Percentiles rank a stretch among this genome's conserved stretches.
phyloP scores from a whole-genome alignment of 1,140 invertebrate genomes.

The Gryon sp. region DNA sequence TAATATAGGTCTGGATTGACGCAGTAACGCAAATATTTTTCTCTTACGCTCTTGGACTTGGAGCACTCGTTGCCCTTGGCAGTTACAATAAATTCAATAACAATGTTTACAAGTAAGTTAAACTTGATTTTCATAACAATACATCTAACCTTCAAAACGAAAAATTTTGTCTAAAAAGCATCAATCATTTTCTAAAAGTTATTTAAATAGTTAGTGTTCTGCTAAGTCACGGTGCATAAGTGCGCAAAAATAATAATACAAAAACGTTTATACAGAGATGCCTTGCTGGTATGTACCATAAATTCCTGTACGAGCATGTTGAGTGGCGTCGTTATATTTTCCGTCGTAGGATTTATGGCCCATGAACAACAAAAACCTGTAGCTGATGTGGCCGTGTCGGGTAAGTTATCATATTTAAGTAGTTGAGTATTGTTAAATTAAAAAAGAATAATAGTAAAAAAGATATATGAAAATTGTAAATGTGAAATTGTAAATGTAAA shows the following conservation, averaged over 20 bases:
- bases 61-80: slow-evolving; percentile 94
- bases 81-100: slow-evolving; percentile 98
- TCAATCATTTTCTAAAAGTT: too few relatives aligned
- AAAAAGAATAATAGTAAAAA: not conserved
- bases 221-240: too few relatives aligned
- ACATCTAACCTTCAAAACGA: too few relatives aligned
- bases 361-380: slow-evolving; percentile 94
- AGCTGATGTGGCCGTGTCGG: slow-evolving; percentile 92
- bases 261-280: slow-evolving; percentile 85
- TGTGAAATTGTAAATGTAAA: too few relatives aligned
- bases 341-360: slow-evolving; percentile 99
- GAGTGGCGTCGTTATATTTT: slow-evolving; percentile 99
- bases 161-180: not conserved
- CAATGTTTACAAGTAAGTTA: slow-evolving; percentile 90
- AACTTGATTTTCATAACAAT: too few relatives aligned
- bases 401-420: slow-evolving; percentile 2
- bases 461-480: not conserved
- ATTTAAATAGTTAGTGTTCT: too few relatives aligned
- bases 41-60: slow-evolving; percentile 95
- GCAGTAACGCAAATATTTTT: slow-evolving; percentile 98
- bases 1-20: slow-evolving; percentile 93
- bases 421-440: not conserved
- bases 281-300: slow-evolving; percentile 95
- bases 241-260: too few relatives aligned
- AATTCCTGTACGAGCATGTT: slow-evolving; percentile 99